Conservation (phyloP, 2,113 vertebrate genomes). For the Spizaetus ornatus region DNA sequence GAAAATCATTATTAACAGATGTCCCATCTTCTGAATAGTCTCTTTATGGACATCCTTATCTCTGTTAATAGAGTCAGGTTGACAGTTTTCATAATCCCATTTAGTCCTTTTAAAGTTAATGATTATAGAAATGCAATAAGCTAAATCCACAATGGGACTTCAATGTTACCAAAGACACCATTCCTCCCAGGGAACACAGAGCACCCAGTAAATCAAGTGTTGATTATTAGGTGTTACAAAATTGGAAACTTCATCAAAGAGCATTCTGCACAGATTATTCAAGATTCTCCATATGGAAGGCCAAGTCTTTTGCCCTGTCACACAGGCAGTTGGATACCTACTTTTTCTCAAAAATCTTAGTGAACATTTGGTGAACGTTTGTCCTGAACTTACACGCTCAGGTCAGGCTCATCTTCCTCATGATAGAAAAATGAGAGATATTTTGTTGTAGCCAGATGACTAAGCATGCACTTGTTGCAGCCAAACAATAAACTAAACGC, state of each 20-base stretch:
- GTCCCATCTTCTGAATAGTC: neutral
- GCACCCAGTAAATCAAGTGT: neutral
- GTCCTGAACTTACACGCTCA: neutral
- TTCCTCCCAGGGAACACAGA: neutral
- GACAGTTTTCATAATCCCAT: neutral
- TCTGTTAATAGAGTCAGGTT: neutral
- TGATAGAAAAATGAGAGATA: neutral
- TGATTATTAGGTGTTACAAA: neutral
- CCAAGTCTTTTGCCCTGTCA: neutral
- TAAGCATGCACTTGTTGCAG: neutral
- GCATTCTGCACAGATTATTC: neutral
- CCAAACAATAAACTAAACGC: neutral
- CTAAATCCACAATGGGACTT: neutral
- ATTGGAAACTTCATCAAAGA: neutral
- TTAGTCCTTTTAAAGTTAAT: neutral
- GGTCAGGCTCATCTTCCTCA: neutral
- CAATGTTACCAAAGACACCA: fast-evolving
- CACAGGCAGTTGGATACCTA: neutral
- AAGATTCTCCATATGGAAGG: neutral
- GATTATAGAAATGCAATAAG: neutral
- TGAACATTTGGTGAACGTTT: neutral
- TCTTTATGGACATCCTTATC: neutral
- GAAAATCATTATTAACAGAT: neutral
- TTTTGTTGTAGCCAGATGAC: neutral
- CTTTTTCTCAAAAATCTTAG: neutral